Base-by-base conservation (phyloP, 2,888 invertebrate species). In the Salpingus planirostris region DNA sequence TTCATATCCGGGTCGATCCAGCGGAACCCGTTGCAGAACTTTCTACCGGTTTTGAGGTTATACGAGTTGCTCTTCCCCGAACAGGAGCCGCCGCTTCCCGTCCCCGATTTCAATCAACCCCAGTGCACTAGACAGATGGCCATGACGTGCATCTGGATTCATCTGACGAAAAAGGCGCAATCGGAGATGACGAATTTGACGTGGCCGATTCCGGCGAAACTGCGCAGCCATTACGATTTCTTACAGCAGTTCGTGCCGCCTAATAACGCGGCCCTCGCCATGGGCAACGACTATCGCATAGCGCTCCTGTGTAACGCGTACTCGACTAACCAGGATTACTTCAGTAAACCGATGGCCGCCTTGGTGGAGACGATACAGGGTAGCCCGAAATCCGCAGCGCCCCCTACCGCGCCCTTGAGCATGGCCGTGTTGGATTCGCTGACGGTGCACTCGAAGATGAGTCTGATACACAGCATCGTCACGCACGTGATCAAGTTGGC, bases 1-100 rank as follows among this genome's bases (percentile, higher is more conserved):
- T 96, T 93, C 55, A 90, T 97, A 50, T 95, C 96, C 0, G 95
- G 95, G 27, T 92, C 91, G 55, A 93, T 93, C 52, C 91, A 92
- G 61, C 80, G 92, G 49, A 93, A 93, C 66, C 88, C 92, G 0
- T 78, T 85, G 60, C 79, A 82, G 0, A 90, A 89, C 59, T 91
- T 91, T 55, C 66, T 91, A 40, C 90, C 92, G 0, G 89, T 95
- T 38, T 76, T 95, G 49, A 83, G 87, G 57, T 69, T 96, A 7
- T 91, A 91, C 62, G 93, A 95, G 62, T 68, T 93, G 14, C 67
- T 97, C 2, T 97, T 95, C 61, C 88, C 90, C 0, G 95, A 95
- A 56, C 84, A 84, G 61, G 91, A 93, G 47, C 82, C 90, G 0
- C 84, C 90, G 0, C 60, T 95, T 13, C 82, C 87, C 0, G 80